phyloP scores from a whole-genome alignment of 2,113 vertebrate species.

The Pollimyrus isidori region DNA sequence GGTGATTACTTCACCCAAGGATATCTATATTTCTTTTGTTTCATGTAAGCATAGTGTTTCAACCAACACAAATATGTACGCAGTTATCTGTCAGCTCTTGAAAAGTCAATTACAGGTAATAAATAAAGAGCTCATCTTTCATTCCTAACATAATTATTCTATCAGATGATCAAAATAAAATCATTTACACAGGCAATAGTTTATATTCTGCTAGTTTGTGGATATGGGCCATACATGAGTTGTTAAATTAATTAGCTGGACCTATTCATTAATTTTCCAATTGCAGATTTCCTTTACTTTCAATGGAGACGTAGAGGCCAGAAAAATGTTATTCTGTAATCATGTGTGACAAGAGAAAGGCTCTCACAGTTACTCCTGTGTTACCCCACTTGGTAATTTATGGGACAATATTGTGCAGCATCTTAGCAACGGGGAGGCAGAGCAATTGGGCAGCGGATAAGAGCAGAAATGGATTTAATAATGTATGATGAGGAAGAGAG shows the following conservation, averaged over 20 bases:
- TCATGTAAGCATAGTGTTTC: background rate
- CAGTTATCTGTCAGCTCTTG: background rate
- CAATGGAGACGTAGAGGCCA: background rate
- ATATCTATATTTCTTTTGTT: background rate
- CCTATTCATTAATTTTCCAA: background rate
- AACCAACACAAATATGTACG: background rate
- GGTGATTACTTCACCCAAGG: background rate
- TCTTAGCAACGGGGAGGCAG: background rate
- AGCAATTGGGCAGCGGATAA: background rate
- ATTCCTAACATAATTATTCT: background rate
- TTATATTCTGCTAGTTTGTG: background rate
- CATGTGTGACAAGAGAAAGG: background rate
- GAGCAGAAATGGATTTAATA: slow-evolving; percentile 1
- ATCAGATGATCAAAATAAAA: background rate
- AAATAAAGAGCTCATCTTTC: background rate
- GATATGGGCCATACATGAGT: background rate
- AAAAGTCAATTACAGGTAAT: background rate
- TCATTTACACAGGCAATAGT: background rate
- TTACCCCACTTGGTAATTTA: background rate
- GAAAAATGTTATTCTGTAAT: background rate
- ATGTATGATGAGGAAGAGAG: background rate
- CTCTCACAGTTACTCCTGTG: background rate
- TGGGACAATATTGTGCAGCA: background rate
- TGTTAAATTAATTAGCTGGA: background rate
- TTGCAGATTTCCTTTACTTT: background rate